Percentiles rank a stretch among this genome's conserved stretches.
phyloP scores from a whole-genome alignment of 2,113 vertebrate species.

The Onychostruthus taczanowskii region DNA sequence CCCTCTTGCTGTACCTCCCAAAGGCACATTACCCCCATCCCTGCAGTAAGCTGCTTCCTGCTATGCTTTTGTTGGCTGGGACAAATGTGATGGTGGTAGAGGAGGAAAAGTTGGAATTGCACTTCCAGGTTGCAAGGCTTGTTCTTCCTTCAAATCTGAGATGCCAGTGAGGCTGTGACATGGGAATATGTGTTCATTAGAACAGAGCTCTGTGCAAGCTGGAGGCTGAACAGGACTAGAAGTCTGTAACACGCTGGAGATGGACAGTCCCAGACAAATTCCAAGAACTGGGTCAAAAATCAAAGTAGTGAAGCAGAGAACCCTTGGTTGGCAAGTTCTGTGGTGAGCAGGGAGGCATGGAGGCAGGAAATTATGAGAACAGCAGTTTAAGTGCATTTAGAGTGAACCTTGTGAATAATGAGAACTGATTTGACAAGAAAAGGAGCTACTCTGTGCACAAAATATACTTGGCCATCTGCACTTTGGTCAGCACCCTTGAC shows the following conservation, averaged over 20 bases:
- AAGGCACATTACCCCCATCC: neutral
- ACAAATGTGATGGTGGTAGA: neutral
- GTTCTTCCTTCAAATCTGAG: neutral
- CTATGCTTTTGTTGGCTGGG: neutral
- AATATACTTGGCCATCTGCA: neutral
- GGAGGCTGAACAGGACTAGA: neutral
- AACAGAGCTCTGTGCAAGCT: neutral
- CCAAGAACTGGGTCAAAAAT: neutral
- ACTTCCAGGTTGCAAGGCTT: neutral
- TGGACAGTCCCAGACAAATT: neutral
- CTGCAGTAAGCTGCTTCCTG: neutral
- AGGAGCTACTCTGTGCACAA: neutral
- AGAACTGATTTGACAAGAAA: neutral
- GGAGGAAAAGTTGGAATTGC: neutral
- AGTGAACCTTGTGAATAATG: neutral
- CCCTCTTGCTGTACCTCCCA: neutral
- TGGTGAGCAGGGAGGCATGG: neutral
- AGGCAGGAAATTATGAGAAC: neutral
- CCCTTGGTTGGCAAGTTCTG: neutral
- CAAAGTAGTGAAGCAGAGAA: neutral
- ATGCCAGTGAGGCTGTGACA: neutral
- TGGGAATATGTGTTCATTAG: neutral
- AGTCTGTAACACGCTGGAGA: neutral
- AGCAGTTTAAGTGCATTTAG: neutral
- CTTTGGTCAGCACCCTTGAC: neutral